A percentile compares a stretch with the other conserved stretches of the same genome.
Evolutionary conservation across 1,140 invertebrate species (phyloP).

Genomic region (Heliconius eleuchia): DNA sequence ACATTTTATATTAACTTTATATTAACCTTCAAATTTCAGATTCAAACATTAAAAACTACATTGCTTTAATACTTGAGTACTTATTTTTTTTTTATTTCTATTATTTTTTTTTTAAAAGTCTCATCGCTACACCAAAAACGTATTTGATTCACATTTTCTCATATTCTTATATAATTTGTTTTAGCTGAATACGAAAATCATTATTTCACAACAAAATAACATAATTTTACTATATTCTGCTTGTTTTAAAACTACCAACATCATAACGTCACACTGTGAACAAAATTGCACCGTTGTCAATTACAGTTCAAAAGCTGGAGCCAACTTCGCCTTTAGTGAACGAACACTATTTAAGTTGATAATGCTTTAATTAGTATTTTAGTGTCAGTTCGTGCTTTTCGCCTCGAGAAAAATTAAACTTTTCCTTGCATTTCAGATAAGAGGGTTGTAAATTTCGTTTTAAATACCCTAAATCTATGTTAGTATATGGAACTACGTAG

Average conservation of each 20-base stretch:
- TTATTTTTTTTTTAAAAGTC: too few relatives aligned
- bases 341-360: constrained; percentile 18
- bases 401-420: constrained; percentile 10
- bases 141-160: too few relatives aligned
- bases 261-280: neutral
- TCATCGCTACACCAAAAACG: too few relatives aligned
- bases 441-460: neutral
- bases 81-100: too few relatives aligned
- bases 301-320: constrained; percentile 16
- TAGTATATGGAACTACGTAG: neutral
- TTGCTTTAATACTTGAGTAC: too few relatives aligned
- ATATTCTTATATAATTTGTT: too few relatives aligned
- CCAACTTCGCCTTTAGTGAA: constrained; percentile 19
- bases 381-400: constrained; percentile 15
- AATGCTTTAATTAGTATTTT: constrained; percentile 20
- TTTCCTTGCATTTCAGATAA: constrained; percentile 11
- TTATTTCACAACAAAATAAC: neutral
- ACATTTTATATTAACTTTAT: too few relatives aligned
- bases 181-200: neutral
- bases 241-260: neutral
- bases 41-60: too few relatives aligned
- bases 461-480: constrained; percentile 1
- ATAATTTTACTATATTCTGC: neutral
- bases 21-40: too few relatives aligned
- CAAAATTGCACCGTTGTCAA: constrained; percentile 17